phyloP scores from a whole-genome alignment of 2,888 invertebrate species.

The Thecocarcelia acutangulata region DNA sequence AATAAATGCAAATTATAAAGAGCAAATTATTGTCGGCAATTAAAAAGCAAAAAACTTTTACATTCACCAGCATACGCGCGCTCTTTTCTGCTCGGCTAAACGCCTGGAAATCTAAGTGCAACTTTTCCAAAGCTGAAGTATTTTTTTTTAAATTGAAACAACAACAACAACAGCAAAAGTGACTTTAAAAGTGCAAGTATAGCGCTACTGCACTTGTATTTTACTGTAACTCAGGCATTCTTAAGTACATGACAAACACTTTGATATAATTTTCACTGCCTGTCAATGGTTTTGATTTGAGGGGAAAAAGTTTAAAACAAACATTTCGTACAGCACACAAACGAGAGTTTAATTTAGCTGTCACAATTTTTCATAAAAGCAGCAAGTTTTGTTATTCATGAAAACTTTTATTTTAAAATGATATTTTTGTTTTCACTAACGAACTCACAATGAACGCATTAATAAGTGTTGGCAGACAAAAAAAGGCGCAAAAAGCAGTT shows the following conservation, averaged over 20 bases:
- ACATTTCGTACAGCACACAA: constrained; percentile 16
- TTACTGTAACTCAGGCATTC: constrained; percentile 3
- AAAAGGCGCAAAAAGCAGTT: background rate
- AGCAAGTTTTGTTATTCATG: background rate
- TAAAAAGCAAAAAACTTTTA: constrained; percentile 30
- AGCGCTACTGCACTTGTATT: constrained; percentile 14
- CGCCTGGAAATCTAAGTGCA: constrained; percentile 26
- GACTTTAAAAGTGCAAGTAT: background rate
- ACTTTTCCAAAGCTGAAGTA: constrained; percentile 29
- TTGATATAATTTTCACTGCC: constrained; percentile 9
- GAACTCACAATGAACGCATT: background rate
- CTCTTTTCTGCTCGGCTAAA: constrained; percentile 15
- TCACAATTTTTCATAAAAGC: constrained; percentile 14
- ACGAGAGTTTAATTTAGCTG: constrained; percentile 39
- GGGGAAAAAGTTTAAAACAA: background rate
- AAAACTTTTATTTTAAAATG: constrained; percentile 7
- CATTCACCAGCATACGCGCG: constrained; percentile 1
- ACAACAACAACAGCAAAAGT: constrained; percentile 3
- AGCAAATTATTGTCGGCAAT: constrained; percentile 3
- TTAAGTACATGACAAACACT: constrained; percentile 29
- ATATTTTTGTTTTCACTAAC: background rate
- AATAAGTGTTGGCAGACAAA: background rate
- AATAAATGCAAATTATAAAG: background rate
- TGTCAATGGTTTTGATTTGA: constrained; percentile 34
- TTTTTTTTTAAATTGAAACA: background rate